A percentile compares a stretch with the other conserved stretches of the same genome.
Evolutionary conservation across 2,113 vertebrate genomes (phyloP).

Genomic region (Clupea harengus): DNA sequence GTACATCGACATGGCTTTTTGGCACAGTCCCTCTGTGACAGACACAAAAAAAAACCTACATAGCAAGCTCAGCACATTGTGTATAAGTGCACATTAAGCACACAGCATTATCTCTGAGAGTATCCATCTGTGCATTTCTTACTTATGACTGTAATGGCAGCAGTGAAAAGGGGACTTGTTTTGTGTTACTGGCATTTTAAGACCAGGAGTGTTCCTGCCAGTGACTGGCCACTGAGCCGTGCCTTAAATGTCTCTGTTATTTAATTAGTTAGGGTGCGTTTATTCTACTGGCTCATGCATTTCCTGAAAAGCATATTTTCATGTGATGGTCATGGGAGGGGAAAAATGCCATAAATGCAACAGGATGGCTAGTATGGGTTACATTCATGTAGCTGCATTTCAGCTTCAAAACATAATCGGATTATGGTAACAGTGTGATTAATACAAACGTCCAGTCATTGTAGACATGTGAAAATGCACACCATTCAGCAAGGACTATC

Average conservation of each 20-base stretch:
- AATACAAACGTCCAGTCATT: background rate
- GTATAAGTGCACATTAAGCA: background rate
- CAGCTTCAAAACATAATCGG: background rate
- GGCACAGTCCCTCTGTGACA: background rate
- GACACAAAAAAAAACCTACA: background rate
- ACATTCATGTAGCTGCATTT: background rate
- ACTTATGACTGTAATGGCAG: background rate
- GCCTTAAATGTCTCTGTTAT: slow-evolving; percentile 10
- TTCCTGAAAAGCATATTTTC: slow-evolving; percentile 4
- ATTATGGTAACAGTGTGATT: slow-evolving; percentile 4
- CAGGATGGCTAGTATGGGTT: background rate
- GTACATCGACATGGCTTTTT: background rate
- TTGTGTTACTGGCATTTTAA: background rate
- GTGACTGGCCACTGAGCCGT: background rate
- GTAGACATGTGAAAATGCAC: slow-evolving; percentile 10
- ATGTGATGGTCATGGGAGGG: background rate
- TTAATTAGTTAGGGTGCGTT: slow-evolving; percentile 3
- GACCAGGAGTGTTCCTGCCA: background rate
- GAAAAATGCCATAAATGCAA: background rate
- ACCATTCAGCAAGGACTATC: background rate
- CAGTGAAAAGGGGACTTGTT: background rate
- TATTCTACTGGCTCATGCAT: background rate
- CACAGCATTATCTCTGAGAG: background rate
- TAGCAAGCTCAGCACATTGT: background rate
- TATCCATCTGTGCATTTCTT: background rate